A percentile compares a stretch with the other conserved stretches of the same genome.
Evolutionary conservation across 2,113 vertebrate genomes (phyloP).

Genomic region (Gnathonemus echidnorhynchus): DNA sequence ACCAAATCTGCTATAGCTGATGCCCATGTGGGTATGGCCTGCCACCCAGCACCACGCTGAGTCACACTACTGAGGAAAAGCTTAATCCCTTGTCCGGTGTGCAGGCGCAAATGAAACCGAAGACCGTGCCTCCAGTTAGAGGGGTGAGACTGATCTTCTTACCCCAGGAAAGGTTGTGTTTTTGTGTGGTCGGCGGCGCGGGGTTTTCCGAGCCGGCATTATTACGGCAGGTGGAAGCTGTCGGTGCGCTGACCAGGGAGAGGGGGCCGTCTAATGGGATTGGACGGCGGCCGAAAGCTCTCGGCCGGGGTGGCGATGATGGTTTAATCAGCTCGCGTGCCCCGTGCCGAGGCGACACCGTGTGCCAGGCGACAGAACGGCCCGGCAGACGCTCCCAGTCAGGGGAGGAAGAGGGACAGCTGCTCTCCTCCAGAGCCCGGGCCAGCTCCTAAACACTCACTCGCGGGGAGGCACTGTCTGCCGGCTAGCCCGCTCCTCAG

Average conservation of each 20-base stretch:
- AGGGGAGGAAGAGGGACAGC: constrained; percentile 26
- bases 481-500: background rate
- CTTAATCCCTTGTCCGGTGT: background rate
- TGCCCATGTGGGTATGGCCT: background rate
- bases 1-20: constrained; percentile 6
- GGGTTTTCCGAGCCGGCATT: background rate
- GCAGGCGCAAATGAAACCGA: background rate
- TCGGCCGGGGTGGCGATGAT: constrained; percentile 32
- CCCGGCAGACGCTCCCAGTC: constrained; percentile 23
- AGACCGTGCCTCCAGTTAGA: background rate
- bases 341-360: constrained; percentile 1
- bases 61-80: background rate
- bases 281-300: constrained; percentile 36
- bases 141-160: background rate
- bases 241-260: background rate
- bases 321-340: constrained; percentile 45
- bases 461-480: background rate
- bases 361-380: constrained; percentile 8
- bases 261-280: constrained; percentile 31
- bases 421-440: constrained; percentile 12
- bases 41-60: background rate
- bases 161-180: background rate
- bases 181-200: background rate
- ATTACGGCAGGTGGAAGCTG: background rate
- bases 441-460: constrained; percentile 8